Base-by-base conservation (phyloP, 2,797 vertebrate genomes). In the Pampus argenteus region DNA sequence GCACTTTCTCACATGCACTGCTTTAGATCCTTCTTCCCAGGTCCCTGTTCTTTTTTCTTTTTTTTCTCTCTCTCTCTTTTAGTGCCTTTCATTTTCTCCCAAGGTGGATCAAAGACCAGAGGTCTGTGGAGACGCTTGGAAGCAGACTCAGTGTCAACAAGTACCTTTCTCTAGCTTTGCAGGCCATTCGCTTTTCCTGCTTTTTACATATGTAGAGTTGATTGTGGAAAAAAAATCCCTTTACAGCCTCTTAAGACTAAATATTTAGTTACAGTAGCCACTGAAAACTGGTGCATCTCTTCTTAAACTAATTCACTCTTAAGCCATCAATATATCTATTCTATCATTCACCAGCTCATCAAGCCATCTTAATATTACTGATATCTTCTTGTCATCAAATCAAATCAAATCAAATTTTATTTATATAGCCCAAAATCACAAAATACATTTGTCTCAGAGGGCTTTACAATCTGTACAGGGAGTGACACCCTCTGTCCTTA, bases 31-130 rank as follows among this genome's bases (percentile, higher is more conserved):
- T 23, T 62, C 67, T 23, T 71, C 49, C 49, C 59, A 58, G 49
- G 49, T 69, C 28, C 44, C 36, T 23, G 44, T 61, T 67, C 56
- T 55, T 71, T 34, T 14, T n/a, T 66, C 42, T 40, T 67, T 67
- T 28, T 44, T 63, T 74, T 51, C 51, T 60, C 54, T 38, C 52
- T 20, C 55, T 71, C 40, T 65, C 60, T 76, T 56, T 64, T 47
- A 2, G 1, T 3, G 42, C 73, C 80, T 84, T 86, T 79, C 62
- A 76, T 87, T 86, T 83, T 86, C 76, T 79, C 55, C 71, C 38
- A 60, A 84, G 83, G 84, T 76, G 85, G 86, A 90, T 90, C 86
- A 90, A 86, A 92, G 87, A 52, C 48, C 34, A 28, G 48, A 76
- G 67, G 66, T 76, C 54, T 83, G 82, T 55, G 73, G 83, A 85